These are phyloP conservation scores for Myotis davidii DNA, from an alignment of 2,113 vertebrate genomes.

Conservation along the genomic window DNA sequence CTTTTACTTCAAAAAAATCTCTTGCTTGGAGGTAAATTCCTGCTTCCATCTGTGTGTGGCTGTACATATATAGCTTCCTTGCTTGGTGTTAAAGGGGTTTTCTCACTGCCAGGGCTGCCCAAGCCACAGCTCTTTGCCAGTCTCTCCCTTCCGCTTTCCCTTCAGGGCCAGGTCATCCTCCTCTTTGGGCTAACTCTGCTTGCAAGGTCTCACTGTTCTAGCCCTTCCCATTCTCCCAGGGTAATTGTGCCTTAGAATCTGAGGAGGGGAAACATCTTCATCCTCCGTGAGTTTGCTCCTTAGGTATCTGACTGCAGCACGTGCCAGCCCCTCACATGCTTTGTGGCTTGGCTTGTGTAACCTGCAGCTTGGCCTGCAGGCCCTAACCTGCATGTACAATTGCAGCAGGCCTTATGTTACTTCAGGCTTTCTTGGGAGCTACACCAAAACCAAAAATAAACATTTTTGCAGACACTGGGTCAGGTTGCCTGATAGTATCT, in stretches of 20 bases:
- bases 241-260: not conserved
- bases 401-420: not conserved
- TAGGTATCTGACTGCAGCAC: not conserved
- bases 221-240: not conserved
- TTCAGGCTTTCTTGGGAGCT: not conserved
- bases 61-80: not conserved
- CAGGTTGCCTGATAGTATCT: not conserved
- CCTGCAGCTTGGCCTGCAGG: conserved; percentile 3
- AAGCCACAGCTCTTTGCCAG: not conserved
- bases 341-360: not conserved
- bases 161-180: conserved; percentile 27
- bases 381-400: conserved; percentile 8
- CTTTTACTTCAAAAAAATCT: conserved; percentile 63
- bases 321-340: not conserved
- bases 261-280: not conserved
- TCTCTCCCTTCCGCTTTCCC: conserved; percentile 24
- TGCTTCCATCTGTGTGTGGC: conserved; percentile 58
- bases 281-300: not conserved
- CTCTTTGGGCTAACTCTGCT: conserved; percentile 38
- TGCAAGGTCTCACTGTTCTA: not conserved
- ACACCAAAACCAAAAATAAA: not conserved
- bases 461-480: not conserved
- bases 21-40: conserved; percentile 62
- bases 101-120: conserved; percentile 17
- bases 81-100: conserved; percentile 54